phyloP scores from a whole-genome alignment of 1,140 invertebrate species.

The Agraylea sexmaculata region DNA sequence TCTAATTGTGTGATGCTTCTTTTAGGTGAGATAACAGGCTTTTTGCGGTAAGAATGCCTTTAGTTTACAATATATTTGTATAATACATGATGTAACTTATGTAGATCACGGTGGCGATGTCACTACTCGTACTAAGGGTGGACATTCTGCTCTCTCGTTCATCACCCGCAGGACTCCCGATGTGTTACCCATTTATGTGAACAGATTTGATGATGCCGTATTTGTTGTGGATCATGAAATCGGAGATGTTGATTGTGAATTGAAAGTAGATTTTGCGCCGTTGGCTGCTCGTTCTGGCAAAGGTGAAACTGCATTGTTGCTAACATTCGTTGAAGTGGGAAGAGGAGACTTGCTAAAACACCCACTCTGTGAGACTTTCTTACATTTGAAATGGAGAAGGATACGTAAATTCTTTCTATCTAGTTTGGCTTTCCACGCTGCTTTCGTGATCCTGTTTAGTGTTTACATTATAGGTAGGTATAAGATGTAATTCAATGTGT shows the following conservation, averaged over 20 bases:
- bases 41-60: conserved; percentile 6
- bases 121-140: conserved; percentile 66
- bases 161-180: conserved; percentile 71
- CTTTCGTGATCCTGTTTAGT: conserved; percentile 64
- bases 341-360: conserved; percentile 65
- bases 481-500: conserved; percentile 13
- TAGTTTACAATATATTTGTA: not conserved
- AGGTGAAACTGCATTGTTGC: conserved; percentile 58
- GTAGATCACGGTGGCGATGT: conserved; percentile 67
- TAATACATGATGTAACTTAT: conserved; percentile 1
- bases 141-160: conserved; percentile 64
- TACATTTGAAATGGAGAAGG: conserved; percentile 69
- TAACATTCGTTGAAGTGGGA: conserved; percentile 66
- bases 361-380: conserved; percentile 68
- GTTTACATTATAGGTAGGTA: conserved; percentile 50
- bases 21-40: conserved; percentile 36
- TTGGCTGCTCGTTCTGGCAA: conserved; percentile 49
- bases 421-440: conserved; percentile 63
- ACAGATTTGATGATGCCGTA: conserved; percentile 63
- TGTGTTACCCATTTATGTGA: conserved; percentile 56
- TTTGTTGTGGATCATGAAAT: conserved; percentile 68
- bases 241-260: conserved; percentile 70
- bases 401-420: conserved; percentile 75
- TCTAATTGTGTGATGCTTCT: conserved; percentile 63
- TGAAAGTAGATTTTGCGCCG: conserved; percentile 62